These are phyloP conservation scores for Sinosuthora webbiana DNA, from an alignment of 2,113 vertebrate species.

Conservation along the genomic window DNA sequence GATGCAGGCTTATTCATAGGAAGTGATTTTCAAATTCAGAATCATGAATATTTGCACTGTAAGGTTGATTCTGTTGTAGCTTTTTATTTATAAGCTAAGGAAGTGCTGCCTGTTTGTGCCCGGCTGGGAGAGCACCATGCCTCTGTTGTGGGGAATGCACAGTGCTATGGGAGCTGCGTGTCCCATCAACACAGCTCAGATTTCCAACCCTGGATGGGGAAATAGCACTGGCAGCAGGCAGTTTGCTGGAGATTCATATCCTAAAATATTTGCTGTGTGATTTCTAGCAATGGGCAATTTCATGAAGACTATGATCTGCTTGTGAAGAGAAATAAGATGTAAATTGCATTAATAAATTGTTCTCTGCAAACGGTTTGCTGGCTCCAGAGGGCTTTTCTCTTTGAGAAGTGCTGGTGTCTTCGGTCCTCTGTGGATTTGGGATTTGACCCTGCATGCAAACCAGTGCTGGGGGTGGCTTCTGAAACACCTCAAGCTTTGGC, in stretches of 20 bases:
- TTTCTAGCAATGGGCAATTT: slow-evolving; percentile 43
- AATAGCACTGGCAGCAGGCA: neutral
- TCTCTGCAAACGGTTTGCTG: neutral
- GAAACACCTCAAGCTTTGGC: neutral
- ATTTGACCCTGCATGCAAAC: neutral
- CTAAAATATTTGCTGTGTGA: slow-evolving; percentile 26
- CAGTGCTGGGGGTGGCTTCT: neutral
- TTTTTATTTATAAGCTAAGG: slow-evolving; percentile 31
- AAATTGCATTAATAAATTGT: slow-evolving; percentile 42
- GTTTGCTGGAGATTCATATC: neutral
- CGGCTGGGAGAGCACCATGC: neutral
- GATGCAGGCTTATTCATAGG: slow-evolving; percentile 16
- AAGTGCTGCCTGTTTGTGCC: neutral
- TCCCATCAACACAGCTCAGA: neutral
- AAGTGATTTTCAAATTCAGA: slow-evolving; percentile 53
- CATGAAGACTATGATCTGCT: slow-evolving; percentile 28
- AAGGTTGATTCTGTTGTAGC: slow-evolving; percentile 35
- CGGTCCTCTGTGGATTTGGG: neutral
- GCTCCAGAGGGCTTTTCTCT: neutral
- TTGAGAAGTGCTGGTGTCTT: neutral
- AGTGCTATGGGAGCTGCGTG: neutral
- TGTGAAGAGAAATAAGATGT: slow-evolving; percentile 36
- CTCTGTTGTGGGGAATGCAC: neutral
- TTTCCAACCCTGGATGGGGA: neutral
- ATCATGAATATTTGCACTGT: slow-evolving; percentile 45